Percentiles rank a stretch among this genome's conserved stretches.
Conservation (phyloP, 2,888 invertebrate species). For the Colostygia pectinataria region DNA sequence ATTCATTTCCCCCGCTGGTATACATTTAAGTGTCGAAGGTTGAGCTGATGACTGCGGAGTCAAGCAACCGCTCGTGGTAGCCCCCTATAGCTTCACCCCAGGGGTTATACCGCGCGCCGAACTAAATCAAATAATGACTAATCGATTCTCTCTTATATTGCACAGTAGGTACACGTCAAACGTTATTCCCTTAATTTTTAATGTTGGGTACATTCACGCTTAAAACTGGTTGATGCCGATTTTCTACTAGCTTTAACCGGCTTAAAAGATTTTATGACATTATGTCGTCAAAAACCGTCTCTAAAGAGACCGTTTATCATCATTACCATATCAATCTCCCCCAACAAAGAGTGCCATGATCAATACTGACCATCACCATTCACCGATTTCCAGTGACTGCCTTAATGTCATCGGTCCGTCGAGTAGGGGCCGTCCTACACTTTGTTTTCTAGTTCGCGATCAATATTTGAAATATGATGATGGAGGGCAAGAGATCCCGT, state of each 20-base stretch:
- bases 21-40: constrained; percentile 79
- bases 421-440: too few relatives aligned
- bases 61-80: constrained; percentile 65
- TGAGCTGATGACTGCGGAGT: constrained; percentile 68
- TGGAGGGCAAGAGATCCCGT: too few relatives aligned
- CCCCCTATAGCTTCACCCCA: constrained; percentile 73
- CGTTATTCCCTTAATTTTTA: constrained; percentile 78
- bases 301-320: too few relatives aligned
- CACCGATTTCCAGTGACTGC: too few relatives aligned
- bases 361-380: too few relatives aligned
- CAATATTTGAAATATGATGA: too few relatives aligned
- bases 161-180: constrained; percentile 83
- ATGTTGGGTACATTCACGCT: constrained; percentile 33
- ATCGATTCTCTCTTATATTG: constrained; percentile 81
- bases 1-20: constrained; percentile 60
- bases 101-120: constrained; percentile 72
- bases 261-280: too few relatives aligned
- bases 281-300: too few relatives aligned
- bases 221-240: not conserved
- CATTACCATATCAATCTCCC: too few relatives aligned
- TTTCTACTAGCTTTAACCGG: not conserved
- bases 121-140: constrained; percentile 84
- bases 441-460: too few relatives aligned
- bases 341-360: too few relatives aligned
- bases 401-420: too few relatives aligned